A percentile compares a stretch with the other conserved stretches of the same genome.
Evolutionary conservation across 2,888 invertebrate genomes (phyloP).

Genomic region (Pseudococcus longispinus): DNA sequence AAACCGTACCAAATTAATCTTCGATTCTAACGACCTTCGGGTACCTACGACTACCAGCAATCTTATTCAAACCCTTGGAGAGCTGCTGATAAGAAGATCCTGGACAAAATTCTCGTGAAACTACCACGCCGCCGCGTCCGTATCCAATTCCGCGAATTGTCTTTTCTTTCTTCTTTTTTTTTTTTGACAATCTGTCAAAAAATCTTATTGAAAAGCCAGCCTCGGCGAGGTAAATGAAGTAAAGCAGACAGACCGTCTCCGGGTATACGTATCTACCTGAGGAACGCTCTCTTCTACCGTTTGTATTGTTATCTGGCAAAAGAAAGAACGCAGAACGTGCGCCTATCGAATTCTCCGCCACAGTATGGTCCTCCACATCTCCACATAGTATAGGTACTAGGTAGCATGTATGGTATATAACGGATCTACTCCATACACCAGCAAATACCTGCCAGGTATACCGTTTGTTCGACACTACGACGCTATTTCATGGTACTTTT

Average conservation of each 20-base stretch:
- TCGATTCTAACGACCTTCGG: neutral
- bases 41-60: neutral
- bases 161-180: neutral
- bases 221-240: neutral
- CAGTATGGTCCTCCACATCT: neutral
- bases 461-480: slow-evolving; percentile 30
- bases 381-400: neutral
- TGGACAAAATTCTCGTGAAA: slow-evolving; percentile 5
- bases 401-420: neutral
- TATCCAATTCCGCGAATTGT: slow-evolving; percentile 16
- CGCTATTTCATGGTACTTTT: slow-evolving; percentile 45
- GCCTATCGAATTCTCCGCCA: slow-evolving; percentile 20
- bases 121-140: neutral
- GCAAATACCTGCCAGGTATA: slow-evolving; percentile 21
- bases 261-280: slow-evolving; percentile 3
- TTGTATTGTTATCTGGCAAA: neutral
- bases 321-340: slow-evolving; percentile 17
- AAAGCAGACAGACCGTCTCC: slow-evolving; percentile 30
- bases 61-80: neutral
- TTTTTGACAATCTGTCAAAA: slow-evolving; percentile 11
- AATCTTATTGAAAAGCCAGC: neutral
- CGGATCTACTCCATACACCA: slow-evolving; percentile 10
- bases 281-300: neutral
- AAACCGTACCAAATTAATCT: slow-evolving; percentile 7
- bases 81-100: neutral